Base-by-base conservation (phyloP, 2,888 invertebrate genomes). In the Amiota communis region DNA sequence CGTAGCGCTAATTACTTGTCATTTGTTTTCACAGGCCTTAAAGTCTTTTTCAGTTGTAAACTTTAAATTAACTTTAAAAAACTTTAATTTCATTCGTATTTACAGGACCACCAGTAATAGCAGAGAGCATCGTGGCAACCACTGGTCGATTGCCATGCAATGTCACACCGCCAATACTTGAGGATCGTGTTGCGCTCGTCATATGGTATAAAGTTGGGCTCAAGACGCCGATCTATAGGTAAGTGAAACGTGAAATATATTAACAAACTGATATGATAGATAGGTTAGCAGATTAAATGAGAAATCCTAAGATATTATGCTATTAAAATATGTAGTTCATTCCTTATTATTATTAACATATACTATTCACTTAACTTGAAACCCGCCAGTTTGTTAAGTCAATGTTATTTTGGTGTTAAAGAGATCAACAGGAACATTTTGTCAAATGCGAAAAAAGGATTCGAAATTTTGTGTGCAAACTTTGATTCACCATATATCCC, bases 121-220 rank as follows among this genome's bases (percentile, higher is more conserved):
- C 89, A 11, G 90, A 90, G 82, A 89, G 89, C 74, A 90, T 90
- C 76, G 87, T 89, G 83, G 89, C 89, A 53, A 88, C 89, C 71
- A 74, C 86, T 71, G 90, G 89, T 51, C 87, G 86, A 36, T 78
- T 90, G 80, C 90, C 90, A 75, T 90, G 90, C 79, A 90, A 90
- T 77, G 87, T 90, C 48, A 90, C 90, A 73, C 89, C 90, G 75
- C 89, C 90, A 65, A 86, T 89, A 73, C 81, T 83, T 56, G 90
- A 87, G 70, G 90, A 90, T 83, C 88, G 87, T 74, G 90, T 90
- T 72, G 88, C 89, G 47, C 74, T 90, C 81, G 90, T 90, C 51
- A 90, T 90, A 79, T 90, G 90, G 90, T 90, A 90, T 76, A 90
- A 90, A 80, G 89, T 90, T 74, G 90, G 89, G 68, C 84, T 89